phyloP scores from a whole-genome alignment of 2,888 invertebrate species.

The Meiosimyza decipiens region DNA sequence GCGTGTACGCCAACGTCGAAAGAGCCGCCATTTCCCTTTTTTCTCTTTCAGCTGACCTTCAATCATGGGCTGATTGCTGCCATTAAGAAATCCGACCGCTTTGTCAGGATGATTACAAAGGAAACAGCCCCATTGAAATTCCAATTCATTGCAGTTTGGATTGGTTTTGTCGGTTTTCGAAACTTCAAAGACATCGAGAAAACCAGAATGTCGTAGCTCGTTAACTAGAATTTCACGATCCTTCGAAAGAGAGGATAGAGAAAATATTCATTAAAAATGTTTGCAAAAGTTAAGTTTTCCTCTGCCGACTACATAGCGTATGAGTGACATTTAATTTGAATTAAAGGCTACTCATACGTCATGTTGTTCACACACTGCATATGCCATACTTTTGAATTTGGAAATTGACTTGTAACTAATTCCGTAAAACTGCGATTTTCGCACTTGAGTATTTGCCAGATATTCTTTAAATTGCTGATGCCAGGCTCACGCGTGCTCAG shows the following conservation, averaged over 20 bases:
- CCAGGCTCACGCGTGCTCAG: constrained; percentile 84
- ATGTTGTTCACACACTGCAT: background rate
- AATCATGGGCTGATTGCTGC: constrained; percentile 86
- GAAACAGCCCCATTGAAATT: constrained; percentile 87
- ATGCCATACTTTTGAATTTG: constrained; percentile 77
- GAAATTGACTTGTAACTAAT: constrained; percentile 93
- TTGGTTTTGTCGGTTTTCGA: constrained; percentile 68
- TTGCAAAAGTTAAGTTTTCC: background rate
- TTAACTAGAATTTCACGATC: constrained; percentile 88
- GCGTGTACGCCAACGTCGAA: constrained; percentile 91
- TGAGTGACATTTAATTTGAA: background rate
- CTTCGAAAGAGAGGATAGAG: constrained; percentile 59
- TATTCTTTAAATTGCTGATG: constrained; percentile 86
- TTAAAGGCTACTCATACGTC: constrained; percentile 11
- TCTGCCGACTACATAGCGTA: background rate
- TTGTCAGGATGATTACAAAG: constrained; percentile 93
- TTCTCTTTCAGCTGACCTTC: constrained; percentile 93
- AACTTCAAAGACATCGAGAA: constrained; percentile 93
- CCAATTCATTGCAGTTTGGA: constrained; percentile 68
- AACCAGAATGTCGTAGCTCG: constrained; percentile 86
- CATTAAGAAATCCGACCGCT: constrained; percentile 83
- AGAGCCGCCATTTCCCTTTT: constrained; percentile 90
- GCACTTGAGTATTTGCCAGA: constrained; percentile 94
- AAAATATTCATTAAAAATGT: background rate
- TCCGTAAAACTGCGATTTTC: constrained; percentile 91